Evolutionary conservation across 2,797 vertebrate species (phyloP).

Genomic region (Momotus momota): DNA sequence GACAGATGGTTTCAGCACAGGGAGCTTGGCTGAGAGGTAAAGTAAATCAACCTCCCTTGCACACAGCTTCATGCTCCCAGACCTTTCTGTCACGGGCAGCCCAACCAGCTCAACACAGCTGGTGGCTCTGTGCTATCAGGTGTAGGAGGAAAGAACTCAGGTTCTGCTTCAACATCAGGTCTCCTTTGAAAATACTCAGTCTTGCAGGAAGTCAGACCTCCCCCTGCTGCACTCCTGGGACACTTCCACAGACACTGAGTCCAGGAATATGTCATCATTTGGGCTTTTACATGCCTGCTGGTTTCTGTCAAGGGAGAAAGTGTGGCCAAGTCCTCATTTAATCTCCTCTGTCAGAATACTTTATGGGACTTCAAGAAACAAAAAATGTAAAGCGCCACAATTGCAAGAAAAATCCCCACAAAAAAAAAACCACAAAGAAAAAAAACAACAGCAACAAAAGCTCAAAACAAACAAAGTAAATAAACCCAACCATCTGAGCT

Average conservation of each 20-base stretch:
- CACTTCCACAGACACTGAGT: not conserved
- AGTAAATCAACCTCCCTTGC: not conserved
- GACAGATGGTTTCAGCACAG: not conserved
- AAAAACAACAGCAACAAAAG: too few species aligned
- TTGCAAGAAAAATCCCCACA: not conserved
- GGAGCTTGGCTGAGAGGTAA: not conserved
- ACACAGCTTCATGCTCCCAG: not conserved
- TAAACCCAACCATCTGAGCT: not conserved
- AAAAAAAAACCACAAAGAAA: not conserved
- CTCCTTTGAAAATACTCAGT: not conserved
- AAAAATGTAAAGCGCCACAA: not conserved
- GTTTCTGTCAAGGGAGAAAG: not conserved
- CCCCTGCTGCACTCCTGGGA: not conserved
- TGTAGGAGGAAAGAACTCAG: not conserved
- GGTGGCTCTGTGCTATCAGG: not conserved
- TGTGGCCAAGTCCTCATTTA: not conserved
- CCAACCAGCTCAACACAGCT: rapidly evolving
- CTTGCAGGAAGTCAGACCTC: not conserved
- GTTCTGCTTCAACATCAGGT: not conserved
- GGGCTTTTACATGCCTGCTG: not conserved
- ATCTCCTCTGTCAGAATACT: not conserved
- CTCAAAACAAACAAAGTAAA: too few species aligned
- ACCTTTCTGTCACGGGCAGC: not conserved
- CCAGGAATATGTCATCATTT: not conserved
- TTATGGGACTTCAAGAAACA: not conserved